phyloP scores from a whole-genome alignment of 1,140 invertebrate species.

The Varroa destructor region DNA sequence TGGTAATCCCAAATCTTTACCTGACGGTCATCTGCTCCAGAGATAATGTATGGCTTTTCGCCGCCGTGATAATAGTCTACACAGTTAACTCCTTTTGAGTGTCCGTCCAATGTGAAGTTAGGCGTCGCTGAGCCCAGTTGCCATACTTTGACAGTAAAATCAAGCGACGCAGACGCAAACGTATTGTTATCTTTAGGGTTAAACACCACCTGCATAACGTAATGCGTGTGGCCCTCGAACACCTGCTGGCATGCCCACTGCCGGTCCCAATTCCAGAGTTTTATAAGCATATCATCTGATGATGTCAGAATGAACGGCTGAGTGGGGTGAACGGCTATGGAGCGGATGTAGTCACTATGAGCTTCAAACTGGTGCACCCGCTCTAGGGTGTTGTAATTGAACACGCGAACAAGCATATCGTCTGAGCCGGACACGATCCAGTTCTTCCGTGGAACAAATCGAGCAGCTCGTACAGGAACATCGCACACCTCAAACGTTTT shows the following conservation, averaged over 20 bases:
- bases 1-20: slow-evolving; percentile 99
- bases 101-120: slow-evolving; percentile 96
- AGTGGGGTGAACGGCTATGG: slow-evolving; percentile 90
- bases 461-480: slow-evolving; percentile 80
- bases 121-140: slow-evolving; percentile 88
- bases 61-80: slow-evolving; percentile 99
- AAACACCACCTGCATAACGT: slow-evolving; percentile 99
- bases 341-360: slow-evolving; percentile 93
- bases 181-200: slow-evolving; percentile 99
- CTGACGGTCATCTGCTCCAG: slow-evolving; percentile 88
- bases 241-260: slow-evolving; percentile 92
- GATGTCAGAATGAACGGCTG: slow-evolving; percentile 92
- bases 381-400: slow-evolving; percentile 97
- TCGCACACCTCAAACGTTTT: slow-evolving; percentile 95
- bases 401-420: slow-evolving; percentile 66
- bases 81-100: slow-evolving; percentile 97
- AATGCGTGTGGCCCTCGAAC: slow-evolving; percentile 95
- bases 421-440: slow-evolving; percentile 94
- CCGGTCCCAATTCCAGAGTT: slow-evolving; percentile 99
- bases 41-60: slow-evolving; percentile 98
- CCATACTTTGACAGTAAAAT: slow-evolving; percentile 95
- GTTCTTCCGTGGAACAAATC: slow-evolving; percentile 92
- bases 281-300: slow-evolving; percentile 94
- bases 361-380: slow-evolving; percentile 90
- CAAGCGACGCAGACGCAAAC: slow-evolving; percentile 95